These are phyloP conservation scores for Meliscaeva auricollis DNA, from an alignment of 2,888 invertebrate species.

Conservation along the genomic window DNA sequence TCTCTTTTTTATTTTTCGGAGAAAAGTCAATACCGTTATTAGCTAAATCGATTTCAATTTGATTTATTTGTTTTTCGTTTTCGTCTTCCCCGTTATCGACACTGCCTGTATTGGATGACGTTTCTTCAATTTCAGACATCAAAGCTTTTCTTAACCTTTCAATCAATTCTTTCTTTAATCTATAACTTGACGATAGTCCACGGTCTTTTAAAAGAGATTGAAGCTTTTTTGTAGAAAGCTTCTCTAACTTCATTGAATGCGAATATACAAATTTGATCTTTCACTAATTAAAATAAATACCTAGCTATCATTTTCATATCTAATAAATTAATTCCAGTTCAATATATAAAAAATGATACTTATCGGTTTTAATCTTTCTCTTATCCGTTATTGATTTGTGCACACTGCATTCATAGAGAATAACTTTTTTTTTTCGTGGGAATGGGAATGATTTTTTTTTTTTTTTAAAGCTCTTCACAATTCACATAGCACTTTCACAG, in stretches of 20 bases:
- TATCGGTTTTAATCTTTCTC: conserved; percentile 15
- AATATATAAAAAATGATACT: conserved; percentile 27
- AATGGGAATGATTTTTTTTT: conserved; percentile 1
- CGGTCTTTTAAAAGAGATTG: conserved; percentile 31
- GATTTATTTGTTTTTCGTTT: not conserved
- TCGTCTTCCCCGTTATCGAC: conserved; percentile 25
- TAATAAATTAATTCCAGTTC: not conserved
- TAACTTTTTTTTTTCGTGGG: not conserved
- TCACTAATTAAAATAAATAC: conserved; percentile 9
- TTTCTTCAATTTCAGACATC: conserved; percentile 17
- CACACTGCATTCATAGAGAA: not conserved
- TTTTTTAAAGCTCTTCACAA: conserved; percentile 9
- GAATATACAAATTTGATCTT: conserved; percentile 4
- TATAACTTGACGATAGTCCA: conserved; percentile 34
- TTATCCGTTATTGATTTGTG: not conserved
- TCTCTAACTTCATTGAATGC: conserved; percentile 43
- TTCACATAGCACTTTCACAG: not conserved
- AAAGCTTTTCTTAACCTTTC: conserved; percentile 12
- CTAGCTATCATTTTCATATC: not conserved
- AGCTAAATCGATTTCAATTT: conserved; percentile 11
- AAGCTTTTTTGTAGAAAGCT: conserved; percentile 31
- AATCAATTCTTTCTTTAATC: conserved; percentile 35
- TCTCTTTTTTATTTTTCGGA: conserved; percentile 3
- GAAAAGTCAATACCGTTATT: conserved; percentile 7
- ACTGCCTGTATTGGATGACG: conserved; percentile 5